Evolutionary conservation across 37 sponge, comb jelly and placozoan genomes (phyloP).

Genomic region (Petrosia ficiformis): DNA sequence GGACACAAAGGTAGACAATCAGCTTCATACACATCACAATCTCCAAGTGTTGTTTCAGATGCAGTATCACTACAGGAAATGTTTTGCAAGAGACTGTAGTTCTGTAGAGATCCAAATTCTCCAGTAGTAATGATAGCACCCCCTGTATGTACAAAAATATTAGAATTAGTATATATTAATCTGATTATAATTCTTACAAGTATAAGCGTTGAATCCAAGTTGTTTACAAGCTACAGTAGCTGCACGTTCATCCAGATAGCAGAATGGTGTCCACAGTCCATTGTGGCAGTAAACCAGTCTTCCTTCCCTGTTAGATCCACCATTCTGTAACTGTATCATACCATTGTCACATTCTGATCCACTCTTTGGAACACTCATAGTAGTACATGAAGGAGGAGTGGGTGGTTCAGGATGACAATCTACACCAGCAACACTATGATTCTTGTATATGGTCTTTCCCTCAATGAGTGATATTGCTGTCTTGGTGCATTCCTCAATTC

Average conservation of each 20-base stretch:
- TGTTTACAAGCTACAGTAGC: constrained; percentile 4
- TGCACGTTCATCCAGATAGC: neutral
- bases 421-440: neutral
- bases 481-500: neutral
- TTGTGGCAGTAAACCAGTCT: neutral
- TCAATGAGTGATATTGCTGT: neutral
- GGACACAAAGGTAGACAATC: neutral
- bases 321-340: neutral
- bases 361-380: neutral
- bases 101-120: neutral
- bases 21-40: constrained; percentile 3
- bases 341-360: neutral
- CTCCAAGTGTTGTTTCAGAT: neutral
- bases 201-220: neutral
- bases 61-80: neutral
- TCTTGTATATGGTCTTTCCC: neutral
- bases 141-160: neutral
- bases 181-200: neutral
- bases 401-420: neutral
- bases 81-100: constrained; percentile 2
- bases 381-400: neutral
- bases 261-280: constrained; percentile 3
- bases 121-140: constrained; percentile 1
- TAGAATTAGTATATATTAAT: neutral
- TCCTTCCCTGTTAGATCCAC: neutral